Evolutionary conservation across 2,113 vertebrate species (phyloP).

Genomic region (Cyphomyrus plagiostoma): DNA sequence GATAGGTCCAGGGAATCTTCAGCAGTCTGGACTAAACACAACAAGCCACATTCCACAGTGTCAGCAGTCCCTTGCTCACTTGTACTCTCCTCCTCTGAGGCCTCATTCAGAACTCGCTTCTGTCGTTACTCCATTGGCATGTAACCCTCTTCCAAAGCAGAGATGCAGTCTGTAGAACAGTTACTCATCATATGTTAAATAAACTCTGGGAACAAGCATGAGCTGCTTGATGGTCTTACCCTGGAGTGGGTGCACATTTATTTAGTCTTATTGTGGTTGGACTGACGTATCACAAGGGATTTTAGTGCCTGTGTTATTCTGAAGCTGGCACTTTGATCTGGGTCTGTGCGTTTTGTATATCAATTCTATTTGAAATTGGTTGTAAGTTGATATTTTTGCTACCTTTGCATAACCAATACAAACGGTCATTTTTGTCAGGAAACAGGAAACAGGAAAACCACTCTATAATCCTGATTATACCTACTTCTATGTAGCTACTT

Average conservation of each 20-base stretch:
- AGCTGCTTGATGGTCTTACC: not conserved
- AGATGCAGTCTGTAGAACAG: not conserved
- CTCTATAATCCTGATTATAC: not conserved
- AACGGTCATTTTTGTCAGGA: not conserved
- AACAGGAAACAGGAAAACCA: not conserved
- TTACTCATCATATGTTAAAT: not conserved
- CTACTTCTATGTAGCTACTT: not conserved
- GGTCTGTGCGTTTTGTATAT: not conserved
- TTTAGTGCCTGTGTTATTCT: not conserved
- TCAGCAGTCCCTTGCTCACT: not conserved
- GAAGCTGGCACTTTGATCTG: not conserved
- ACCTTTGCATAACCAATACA: not conserved
- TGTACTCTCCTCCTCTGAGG: not conserved
- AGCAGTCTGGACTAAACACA: not conserved
- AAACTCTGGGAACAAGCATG: not conserved
- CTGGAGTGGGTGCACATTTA: not conserved
- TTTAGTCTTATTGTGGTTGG: not conserved
- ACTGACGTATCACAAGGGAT: not conserved
- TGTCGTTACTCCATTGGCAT: not conserved
- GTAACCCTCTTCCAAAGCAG: not conserved
- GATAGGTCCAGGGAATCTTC: not conserved
- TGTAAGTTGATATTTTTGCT: not conserved
- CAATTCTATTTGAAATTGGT: not conserved
- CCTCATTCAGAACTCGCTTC: not conserved
- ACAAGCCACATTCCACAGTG: not conserved